Evolutionary conservation across 30 jellyfish, hydroid and myxozoan genomes (phyloP).

Genomic region (Hydra vulgaris): DNA sequence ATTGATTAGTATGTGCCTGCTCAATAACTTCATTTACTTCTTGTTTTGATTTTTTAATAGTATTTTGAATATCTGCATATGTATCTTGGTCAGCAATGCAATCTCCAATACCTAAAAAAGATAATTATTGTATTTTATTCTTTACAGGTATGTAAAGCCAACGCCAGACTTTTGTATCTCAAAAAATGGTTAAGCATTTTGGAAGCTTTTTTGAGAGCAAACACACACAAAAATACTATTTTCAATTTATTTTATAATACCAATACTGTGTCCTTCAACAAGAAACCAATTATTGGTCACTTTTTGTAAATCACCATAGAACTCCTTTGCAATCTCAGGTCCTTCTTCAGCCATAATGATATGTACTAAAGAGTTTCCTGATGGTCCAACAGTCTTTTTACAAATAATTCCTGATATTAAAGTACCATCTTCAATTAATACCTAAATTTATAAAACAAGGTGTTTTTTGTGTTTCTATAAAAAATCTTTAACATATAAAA

Average conservation of each 20-base stretch:
- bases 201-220: not conserved
- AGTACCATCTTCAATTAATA: conserved; percentile 86
- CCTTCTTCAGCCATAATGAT: conserved; percentile 83
- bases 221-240: no score
- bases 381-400: conserved; percentile 90
- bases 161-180: not conserved
- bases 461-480: not conserved
- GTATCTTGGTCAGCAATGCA: conserved; percentile 98
- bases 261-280: conserved; percentile 97
- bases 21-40: conserved; percentile 95
- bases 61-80: conserved; percentile 70
- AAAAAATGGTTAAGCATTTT: not conserved
- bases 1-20: conserved; percentile 92
- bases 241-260: conserved; percentile 7
- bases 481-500: no score
- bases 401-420: conserved; percentile 86
- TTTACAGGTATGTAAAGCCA: not conserved
- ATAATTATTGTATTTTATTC: no score
- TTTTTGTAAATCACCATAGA: conserved; percentile 87
- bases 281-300: conserved; percentile 74
- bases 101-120: conserved; percentile 70
- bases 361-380: conserved; percentile 96
- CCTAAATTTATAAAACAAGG: conserved; percentile 36
- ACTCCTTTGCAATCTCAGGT: conserved; percentile 85
- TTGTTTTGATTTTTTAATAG: conserved; percentile 82